Conservation (phyloP, 1,140 invertebrate species). For the Harlomillsia oculata region DNA sequence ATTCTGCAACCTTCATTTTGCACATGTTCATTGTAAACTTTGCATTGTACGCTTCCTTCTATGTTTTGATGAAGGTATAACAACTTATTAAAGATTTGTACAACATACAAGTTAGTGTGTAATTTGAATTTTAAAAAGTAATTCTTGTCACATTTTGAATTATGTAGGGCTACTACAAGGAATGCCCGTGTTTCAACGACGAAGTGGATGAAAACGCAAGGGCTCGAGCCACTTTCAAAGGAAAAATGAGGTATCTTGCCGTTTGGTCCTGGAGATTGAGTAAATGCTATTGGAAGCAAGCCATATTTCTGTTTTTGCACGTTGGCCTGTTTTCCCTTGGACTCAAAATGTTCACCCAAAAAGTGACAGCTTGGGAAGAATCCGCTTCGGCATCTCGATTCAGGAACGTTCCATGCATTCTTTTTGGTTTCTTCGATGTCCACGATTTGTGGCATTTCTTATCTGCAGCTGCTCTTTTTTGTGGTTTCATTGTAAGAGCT, state of each 20-base stretch:
- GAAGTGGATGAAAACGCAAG: background rate
- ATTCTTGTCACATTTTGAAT: too few relatives aligned
- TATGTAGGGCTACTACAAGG: too few relatives aligned
- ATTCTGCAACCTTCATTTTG: too few relatives aligned
- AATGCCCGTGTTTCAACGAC: background rate
- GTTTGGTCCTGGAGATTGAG: conserved; percentile 32
- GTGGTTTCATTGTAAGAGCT: conserved; percentile 29
- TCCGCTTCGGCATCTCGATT: conserved; percentile 28
- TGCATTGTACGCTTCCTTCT: too few relatives aligned
- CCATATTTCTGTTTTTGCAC: conserved; percentile 19
- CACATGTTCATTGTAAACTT: too few relatives aligned
- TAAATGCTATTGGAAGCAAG: conserved; percentile 29
- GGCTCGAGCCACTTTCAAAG: background rate
- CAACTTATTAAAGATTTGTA: too few relatives aligned
- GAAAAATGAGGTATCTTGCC: background rate
- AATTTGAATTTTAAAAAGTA: too few relatives aligned
- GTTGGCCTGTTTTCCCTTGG: conserved; percentile 23
- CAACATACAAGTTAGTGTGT: too few relatives aligned
- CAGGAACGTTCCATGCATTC: conserved; percentile 24
- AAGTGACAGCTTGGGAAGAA: conserved; percentile 22
- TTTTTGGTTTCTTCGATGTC: conserved; percentile 24
- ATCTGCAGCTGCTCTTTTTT: conserved; percentile 28
- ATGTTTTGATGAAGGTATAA: too few relatives aligned
- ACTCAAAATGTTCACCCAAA: conserved; percentile 20
- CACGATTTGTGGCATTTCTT: conserved; percentile 34